Base-by-base conservation (phyloP, 2,113 vertebrate species). In the Corapipo altera region DNA sequence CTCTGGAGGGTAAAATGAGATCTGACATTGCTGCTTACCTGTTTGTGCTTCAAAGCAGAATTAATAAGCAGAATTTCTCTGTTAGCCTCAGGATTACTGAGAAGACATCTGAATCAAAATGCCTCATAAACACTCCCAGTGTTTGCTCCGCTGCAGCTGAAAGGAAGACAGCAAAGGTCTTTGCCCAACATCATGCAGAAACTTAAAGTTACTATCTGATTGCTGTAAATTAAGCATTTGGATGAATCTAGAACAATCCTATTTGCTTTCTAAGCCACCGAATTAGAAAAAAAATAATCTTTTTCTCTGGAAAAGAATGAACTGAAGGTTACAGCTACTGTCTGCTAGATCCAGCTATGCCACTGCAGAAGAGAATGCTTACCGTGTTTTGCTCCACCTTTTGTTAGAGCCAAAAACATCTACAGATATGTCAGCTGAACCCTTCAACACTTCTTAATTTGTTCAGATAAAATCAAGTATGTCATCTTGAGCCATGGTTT, bases 41-140 rank as follows among this genome's bases (percentile, higher is more conserved):
- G 78, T 55, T 85, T 93, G 80, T 83, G 55, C 59, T 95, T 93
- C 88, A 74, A 85, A 88, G 67, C 12, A 86, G 78, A 91, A 96
- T 70, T 89, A 93, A 94, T 78, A 86, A 81, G 43, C 30, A 83
- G 24, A 24, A 85, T 74, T 43, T 89, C 85, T 94, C 71, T 83
- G 37, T 85, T 76, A 93, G 21, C 30, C 16, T 66, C 11, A 14
- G 21, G 64, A 85, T 80, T 74, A 83, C 58, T 37, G 35, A 89
- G 90, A 89, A 87, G 10, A 75, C 9, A 27, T 33, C 49, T 82
- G 70, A 91, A 82, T 49, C 54, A 89, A 83, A 97, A 84, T 10
- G 19, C 20, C 27, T 75, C 44, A 48, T 61, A 44, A 77, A 69
- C 15, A 48, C 15, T 55, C 17, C 22, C 32, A 65, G 37, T 18